Percentiles rank a stretch among this genome's conserved stretches.
Conservation (phyloP, 2,113 vertebrate species). For the Asarcornis scutulata region DNA sequence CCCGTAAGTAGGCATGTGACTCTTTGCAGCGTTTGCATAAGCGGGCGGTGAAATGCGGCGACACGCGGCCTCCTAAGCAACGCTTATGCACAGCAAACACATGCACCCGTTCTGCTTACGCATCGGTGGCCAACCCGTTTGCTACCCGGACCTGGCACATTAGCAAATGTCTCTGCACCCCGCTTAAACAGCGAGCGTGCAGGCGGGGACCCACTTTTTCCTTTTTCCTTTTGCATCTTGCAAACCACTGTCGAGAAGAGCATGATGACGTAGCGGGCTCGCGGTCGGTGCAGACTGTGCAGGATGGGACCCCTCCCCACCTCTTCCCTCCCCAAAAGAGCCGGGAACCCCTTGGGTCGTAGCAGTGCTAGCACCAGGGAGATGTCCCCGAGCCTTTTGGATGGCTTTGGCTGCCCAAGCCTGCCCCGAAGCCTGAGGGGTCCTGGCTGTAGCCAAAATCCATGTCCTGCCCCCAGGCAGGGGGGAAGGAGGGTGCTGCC, state of each 20-base stretch:
- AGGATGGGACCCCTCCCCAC: neutral
- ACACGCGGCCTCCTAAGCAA: rapidly evolving
- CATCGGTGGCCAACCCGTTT: neutral
- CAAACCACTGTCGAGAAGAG: neutral
- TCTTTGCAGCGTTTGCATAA: conserved; percentile 41
- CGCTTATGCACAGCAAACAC: conserved; percentile 53
- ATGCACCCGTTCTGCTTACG: neutral
- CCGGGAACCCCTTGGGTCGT: neutral
- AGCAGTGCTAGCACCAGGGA: neutral
- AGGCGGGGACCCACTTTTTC: conserved; percentile 6
- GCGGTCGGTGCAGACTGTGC: rapidly evolving
- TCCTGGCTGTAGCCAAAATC: neutral
- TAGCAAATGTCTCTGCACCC: neutral
- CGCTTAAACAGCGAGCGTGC: neutral
- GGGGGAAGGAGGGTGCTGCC: neutral
- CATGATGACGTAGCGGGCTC: neutral
- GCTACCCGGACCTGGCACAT: neutral
- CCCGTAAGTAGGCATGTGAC: neutral
- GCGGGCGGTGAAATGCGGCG: neutral
- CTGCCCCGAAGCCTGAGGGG: neutral
- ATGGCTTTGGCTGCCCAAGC: neutral
- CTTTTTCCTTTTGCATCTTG: conserved; percentile 8
- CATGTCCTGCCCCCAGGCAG: rapidly evolving
- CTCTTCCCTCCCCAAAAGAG: neutral
- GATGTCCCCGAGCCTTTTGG: neutral